These are phyloP conservation scores for Micrasema minimum DNA, from an alignment of 1,140 invertebrate genomes.

Conservation along the genomic window DNA sequence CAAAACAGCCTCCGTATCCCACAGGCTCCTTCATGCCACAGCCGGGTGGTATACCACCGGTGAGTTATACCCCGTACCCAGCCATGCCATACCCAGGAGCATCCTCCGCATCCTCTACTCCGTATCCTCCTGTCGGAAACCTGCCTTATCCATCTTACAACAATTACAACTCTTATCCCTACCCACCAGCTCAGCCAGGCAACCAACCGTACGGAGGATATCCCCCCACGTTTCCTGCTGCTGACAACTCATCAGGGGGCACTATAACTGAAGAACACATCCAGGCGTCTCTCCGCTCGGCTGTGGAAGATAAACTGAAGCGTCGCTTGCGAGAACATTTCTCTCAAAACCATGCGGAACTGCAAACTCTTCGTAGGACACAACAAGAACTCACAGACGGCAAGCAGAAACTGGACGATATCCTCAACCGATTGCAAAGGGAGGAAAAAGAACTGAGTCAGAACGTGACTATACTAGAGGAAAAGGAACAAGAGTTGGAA, in stretches of 20 bases:
- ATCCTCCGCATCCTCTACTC: conserved; percentile 58
- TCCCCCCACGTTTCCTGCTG: conserved; percentile 63
- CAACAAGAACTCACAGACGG: conserved; percentile 90
- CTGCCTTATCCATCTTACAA: conserved; percentile 55
- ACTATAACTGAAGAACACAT: conserved; percentile 97
- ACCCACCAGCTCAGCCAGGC: conserved; percentile 44
- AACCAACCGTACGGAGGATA: conserved; percentile 57
- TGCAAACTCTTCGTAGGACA: conserved; percentile 89
- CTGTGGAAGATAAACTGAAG: conserved; percentile 93
- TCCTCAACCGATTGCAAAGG: conserved; percentile 83
- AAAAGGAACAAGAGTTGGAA: conserved; percentile 89
- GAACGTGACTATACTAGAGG: conserved; percentile 83
- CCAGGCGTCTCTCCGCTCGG: conserved; percentile 90
- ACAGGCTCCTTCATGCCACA: conserved; percentile 74
- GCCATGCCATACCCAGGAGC: conserved; percentile 60
- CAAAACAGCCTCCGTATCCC: conserved; percentile 71
- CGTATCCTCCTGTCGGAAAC: conserved; percentile 55
- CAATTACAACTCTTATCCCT: conserved; percentile 55
- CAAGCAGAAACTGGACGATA: conserved; percentile 83
- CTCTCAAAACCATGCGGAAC: conserved; percentile 89
- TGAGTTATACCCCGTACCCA: conserved; percentile 58
- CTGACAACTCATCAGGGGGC: conserved; percentile 65
- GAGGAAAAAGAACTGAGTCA: conserved; percentile 89
- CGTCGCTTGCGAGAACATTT: conserved; percentile 88
- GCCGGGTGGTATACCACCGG: conserved; percentile 57